Conservation (phyloP, 2,888 invertebrate genomes). For the Coenonympha glycerion region DNA sequence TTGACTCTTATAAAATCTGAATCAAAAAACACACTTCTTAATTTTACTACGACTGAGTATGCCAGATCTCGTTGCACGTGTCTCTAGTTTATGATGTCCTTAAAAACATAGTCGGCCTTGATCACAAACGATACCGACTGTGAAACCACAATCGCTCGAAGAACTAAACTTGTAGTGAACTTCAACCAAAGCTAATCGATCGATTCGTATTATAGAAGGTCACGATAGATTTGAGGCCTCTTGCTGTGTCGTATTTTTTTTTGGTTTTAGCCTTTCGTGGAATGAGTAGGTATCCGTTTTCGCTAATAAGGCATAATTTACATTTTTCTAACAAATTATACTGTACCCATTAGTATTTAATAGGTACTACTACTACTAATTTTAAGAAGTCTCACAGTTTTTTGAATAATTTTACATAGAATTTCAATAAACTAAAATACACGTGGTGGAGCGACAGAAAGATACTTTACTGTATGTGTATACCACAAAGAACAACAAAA, state of each 20-base stretch:
- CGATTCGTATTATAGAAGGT: conserved; percentile 43
- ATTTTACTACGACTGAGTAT: too few species aligned
- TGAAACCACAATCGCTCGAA: background rate
- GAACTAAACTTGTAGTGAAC: conserved; percentile 13
- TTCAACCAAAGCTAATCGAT: conserved; percentile 38
- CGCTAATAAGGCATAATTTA: background rate
- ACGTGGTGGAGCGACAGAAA: too few species aligned
- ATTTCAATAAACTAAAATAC: background rate
- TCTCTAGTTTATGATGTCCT: background rate
- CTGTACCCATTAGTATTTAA: too few species aligned
- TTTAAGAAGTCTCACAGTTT: background rate
- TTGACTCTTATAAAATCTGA: too few species aligned
- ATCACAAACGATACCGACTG: background rate
- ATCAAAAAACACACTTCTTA: too few species aligned
- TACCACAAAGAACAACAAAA: too few species aligned
- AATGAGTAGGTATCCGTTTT: background rate
- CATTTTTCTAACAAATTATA: background rate
- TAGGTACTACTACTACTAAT: too few species aligned
- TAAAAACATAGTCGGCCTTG: background rate
- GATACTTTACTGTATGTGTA: background rate
- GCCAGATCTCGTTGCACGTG: too few species aligned
- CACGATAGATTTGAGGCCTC: conserved; percentile 33
- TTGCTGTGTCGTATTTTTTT: conserved; percentile 7
- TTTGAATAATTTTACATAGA: background rate
- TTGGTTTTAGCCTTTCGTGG: background rate